Evolutionary conservation across 2,113 vertebrate genomes (phyloP), one percentile per base, ranked within the genome.

Genomic region (Chloropsis cyanopogon): DNA sequence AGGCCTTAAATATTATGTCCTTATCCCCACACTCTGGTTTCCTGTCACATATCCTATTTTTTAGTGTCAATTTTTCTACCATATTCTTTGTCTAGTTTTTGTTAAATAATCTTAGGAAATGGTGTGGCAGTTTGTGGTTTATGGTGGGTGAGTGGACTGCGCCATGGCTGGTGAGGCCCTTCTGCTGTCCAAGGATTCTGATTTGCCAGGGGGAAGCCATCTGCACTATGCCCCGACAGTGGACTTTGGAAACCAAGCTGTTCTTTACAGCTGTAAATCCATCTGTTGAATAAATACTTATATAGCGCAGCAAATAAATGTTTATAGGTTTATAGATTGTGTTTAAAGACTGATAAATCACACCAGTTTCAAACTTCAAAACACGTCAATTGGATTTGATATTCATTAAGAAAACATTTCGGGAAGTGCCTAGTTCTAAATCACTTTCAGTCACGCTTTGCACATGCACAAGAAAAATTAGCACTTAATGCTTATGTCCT

Each of bases 401-500:
- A 11, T 22, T 69, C 39, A 25, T 56, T 41, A 29, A 23, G 17
- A 65, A 78, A 83, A 33, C 9, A n/a, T 31, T 18, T 33, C 56
- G 4, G 17, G 46, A 46, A 64, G 10, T 26, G 11, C 8, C n/a
- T 57, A 53, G 25, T 31, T 52, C 37, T 56, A n/a, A 31, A 57
- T 42, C 11, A 28, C 20, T 68, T 42, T 47, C 26, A 33, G 63
- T 37, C 25, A 47, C 3, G 2, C 23, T 56, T 41, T 70, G 8
- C 29, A n/a, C 8, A 14, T 46, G 9, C 16, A 46, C 16, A 47
- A 54, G 56, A 21, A 18, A 12, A 63, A 35, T 10, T n/a, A 28
- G 8, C 47, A 10, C 7, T 59, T 63, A 49, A 19, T 0, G 0
- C 3, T n/a, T 52, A 7, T 16, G 26, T 53, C 21, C 44, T 53